Evolutionary conservation across 2,888 invertebrate species (phyloP).

Genomic region (Leucophenga montana): DNA sequence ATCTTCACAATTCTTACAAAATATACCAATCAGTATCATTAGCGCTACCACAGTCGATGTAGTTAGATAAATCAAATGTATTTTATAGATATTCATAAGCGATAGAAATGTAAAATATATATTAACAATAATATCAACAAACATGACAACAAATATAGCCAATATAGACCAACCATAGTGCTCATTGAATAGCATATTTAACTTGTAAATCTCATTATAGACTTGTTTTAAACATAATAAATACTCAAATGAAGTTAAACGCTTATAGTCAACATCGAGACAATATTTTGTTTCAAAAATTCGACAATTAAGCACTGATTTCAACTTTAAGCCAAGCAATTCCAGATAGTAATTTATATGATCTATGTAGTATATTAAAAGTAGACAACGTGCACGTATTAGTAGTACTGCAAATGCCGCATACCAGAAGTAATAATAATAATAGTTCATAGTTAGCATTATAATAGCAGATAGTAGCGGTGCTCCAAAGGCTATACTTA

Average conservation of each 20-base stretch:
- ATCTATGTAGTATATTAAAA: constrained; percentile 39
- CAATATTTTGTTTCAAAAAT: too few relatives aligned
- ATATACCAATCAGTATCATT: constrained; percentile 38
- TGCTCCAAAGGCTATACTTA: constrained; percentile 33
- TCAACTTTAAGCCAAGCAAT: constrained; percentile 47
- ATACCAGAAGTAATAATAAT: constrained; percentile 43
- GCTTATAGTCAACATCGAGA: constrained; percentile 45
- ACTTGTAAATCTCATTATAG: constrained; percentile 54
- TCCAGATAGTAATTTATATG: constrained; percentile 49
- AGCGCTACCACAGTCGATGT: constrained; percentile 43
- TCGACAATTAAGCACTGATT: constrained; percentile 47
- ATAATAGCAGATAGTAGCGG: constrained; percentile 13
- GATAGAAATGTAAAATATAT: constrained; percentile 57
- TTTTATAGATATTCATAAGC: constrained; percentile 45
- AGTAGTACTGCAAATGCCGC: constrained; percentile 34
- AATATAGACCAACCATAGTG: constrained; percentile 60
- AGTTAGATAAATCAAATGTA: constrained; percentile 45
- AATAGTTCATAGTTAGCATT: constrained; percentile 28
- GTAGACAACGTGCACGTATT: constrained; percentile 38
- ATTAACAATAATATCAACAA: constrained; percentile 57
- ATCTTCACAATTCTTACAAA: constrained; percentile 58
- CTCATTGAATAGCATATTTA: constrained; percentile 50
- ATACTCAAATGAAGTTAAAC: constrained; percentile 56
- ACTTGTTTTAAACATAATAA: constrained; percentile 53
- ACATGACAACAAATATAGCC: constrained; percentile 51